phyloP scores from a whole-genome alignment of 2,113 vertebrate species.

The Pygoscelis antarcticus region DNA sequence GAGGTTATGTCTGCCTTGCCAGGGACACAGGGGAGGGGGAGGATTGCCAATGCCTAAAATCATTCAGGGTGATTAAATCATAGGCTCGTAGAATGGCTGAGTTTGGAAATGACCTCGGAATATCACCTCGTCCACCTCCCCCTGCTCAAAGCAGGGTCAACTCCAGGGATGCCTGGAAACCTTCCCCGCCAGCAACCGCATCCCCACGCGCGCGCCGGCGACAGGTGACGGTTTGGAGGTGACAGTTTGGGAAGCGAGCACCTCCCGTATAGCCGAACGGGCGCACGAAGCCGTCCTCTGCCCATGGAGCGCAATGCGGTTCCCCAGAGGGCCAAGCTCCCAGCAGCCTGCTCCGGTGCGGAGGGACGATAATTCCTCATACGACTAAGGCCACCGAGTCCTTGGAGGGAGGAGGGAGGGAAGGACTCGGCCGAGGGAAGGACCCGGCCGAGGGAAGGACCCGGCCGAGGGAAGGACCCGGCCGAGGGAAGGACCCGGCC shows the following conservation, averaged over 20 bases:
- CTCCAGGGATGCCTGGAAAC: not conserved
- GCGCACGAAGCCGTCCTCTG: not conserved
- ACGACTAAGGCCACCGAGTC: not conserved
- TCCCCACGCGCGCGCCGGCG: rapidly evolving
- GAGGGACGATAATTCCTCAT: rapidly evolving
- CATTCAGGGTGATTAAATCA: not conserved
- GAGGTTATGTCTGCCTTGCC: not conserved
- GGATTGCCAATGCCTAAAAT: not conserved
- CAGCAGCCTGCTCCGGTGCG: not conserved
- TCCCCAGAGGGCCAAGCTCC: not conserved
- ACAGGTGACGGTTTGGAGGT: not conserved
- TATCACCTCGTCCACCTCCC: not conserved
- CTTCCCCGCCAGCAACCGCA: not conserved
- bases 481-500: no score
- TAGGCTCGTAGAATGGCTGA: rapidly evolving
- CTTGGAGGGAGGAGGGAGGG: no score
- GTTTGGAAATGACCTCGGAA: not conserved
- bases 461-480: no score
- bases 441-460: not conserved
- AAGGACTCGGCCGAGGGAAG: not conserved
- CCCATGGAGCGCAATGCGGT: not conserved
- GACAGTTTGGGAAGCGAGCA: not conserved
- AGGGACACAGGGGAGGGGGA: not conserved
- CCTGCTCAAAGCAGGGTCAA: not conserved
- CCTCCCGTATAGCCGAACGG: not conserved